Conservation (phyloP, 2,113 vertebrate genomes). For the Corythaixoides concolor region DNA sequence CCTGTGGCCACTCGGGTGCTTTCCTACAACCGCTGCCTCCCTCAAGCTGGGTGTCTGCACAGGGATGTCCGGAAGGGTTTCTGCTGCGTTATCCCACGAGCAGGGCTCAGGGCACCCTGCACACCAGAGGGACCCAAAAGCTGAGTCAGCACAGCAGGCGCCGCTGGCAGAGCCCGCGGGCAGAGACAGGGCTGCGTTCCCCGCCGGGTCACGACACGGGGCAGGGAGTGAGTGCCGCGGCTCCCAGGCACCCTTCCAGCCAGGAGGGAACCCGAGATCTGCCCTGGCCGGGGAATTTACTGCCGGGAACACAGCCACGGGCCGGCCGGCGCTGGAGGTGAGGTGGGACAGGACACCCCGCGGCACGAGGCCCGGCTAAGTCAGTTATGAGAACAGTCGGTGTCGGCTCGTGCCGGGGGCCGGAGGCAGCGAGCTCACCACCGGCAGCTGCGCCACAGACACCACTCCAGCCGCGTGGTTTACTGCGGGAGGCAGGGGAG, state of each 20-base stretch:
- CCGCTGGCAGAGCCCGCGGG: not conserved
- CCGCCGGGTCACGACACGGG: not conserved
- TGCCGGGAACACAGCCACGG: not conserved
- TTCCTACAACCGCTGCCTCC: not conserved
- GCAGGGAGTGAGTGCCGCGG: not conserved
- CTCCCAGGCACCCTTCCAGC: not conserved
- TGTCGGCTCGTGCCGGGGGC: not conserved
- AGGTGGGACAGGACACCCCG: not conserved
- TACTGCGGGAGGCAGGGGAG: not conserved
- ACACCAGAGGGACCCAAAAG: not conserved
- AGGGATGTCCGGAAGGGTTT: not conserved
- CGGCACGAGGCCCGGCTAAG: not conserved
- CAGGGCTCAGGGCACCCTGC: not conserved
- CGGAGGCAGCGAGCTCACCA: accelerated
- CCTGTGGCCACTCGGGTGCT: not conserved
- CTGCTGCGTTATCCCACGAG: not conserved
- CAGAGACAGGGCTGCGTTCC: not conserved
- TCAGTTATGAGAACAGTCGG: accelerated
- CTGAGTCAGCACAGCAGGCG: not conserved
- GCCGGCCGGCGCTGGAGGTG: accelerated
- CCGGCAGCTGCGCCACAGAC: not conserved
- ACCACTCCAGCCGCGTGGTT: accelerated
- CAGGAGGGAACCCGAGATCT: not conserved
- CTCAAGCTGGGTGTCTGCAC: accelerated
- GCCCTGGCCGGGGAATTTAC: not conserved